Conservation (phyloP, 2,797 vertebrate genomes). For the Remorina albescens region DNA sequence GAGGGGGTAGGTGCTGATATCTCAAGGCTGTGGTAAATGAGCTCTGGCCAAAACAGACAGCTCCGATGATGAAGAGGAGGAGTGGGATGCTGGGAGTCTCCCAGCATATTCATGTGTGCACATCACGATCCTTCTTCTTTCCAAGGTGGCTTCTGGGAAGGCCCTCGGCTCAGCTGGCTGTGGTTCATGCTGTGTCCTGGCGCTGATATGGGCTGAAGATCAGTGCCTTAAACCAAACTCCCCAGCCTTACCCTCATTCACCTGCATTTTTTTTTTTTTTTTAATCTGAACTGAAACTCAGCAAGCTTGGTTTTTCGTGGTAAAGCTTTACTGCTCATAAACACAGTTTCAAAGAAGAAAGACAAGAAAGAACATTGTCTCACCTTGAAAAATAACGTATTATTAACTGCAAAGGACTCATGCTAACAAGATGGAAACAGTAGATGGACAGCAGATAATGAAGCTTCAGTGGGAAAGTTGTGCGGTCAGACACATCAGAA, state of each 20-base stretch:
- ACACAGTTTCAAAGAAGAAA: not conserved
- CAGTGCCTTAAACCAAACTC: conserved; percentile 32
- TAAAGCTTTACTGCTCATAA: not conserved
- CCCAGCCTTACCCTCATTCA: conserved; percentile 7
- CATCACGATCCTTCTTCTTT: conserved; percentile 26
- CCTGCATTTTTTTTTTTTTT: conserved; percentile 6
- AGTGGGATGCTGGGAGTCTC: conserved; percentile 29
- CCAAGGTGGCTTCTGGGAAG: conserved; percentile 21
- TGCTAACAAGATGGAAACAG: not conserved
- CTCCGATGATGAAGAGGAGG: conserved; percentile 32
- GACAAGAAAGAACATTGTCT: not conserved
- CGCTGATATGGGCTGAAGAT: conserved; percentile 30
- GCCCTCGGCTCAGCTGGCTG: conserved; percentile 37
- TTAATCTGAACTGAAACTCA: conserved; percentile 8
- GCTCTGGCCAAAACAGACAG: conserved; percentile 63
- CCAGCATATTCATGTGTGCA: conserved; percentile 25
- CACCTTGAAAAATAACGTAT: conserved; percentile 8
- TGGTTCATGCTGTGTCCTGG: conserved; percentile 14
- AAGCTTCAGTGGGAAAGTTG: not conserved
- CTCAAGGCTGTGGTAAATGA: conserved; percentile 64
- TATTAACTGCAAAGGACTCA: not conserved
- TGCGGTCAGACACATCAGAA: not conserved
- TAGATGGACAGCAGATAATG: not conserved
- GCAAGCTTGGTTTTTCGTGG: not conserved
- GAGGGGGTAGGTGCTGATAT: conserved; percentile 31